These are phyloP conservation scores for Elymnias hypermnestra DNA, from an alignment of 1,140 invertebrate genomes.

Conservation along the genomic window DNA sequence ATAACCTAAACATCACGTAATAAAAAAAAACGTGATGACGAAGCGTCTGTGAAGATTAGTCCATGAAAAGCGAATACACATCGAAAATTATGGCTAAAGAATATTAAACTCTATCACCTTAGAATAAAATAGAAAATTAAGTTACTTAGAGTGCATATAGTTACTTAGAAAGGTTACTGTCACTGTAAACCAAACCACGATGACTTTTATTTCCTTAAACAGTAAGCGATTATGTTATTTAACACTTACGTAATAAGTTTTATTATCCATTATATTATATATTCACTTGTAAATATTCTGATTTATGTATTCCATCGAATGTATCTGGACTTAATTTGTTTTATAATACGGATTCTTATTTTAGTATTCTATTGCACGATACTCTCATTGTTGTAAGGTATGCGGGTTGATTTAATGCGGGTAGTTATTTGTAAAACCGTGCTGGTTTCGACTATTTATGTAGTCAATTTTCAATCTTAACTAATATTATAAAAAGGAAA, in stretches of 20 bases:
- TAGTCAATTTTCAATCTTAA: too few species aligned
- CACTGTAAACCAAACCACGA: slow-evolving; percentile 7
- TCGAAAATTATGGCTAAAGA: neutral
- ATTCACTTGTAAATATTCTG: neutral
- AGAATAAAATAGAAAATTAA: slow-evolving; percentile 11
- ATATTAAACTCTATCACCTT: slow-evolving; percentile 7
- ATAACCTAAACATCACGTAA: slow-evolving; percentile 3
- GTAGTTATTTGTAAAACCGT: too few species aligned
- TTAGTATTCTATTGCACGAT: slow-evolving; percentile 12
- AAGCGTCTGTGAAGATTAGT: slow-evolving; percentile 27
- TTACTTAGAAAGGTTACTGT: slow-evolving; percentile 5
- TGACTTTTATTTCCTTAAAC: neutral
- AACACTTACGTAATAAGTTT: neutral
- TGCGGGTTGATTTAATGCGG: neutral
- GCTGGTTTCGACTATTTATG: too few species aligned
- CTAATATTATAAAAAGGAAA: too few species aligned
- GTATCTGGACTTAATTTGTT: slow-evolving; percentile 15
- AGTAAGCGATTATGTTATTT: slow-evolving; percentile 1
- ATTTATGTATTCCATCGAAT: slow-evolving; percentile 3
- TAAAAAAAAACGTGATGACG: slow-evolving; percentile 26
- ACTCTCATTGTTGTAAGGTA: slow-evolving; percentile 7
- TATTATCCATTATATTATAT: neutral
- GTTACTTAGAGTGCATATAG: neutral
- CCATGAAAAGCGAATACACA: slow-evolving; percentile 15
- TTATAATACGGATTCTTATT: slow-evolving; percentile 12